Base-by-base conservation (phyloP, 2,888 invertebrate genomes). In the Melinaea marsaeus region DNA sequence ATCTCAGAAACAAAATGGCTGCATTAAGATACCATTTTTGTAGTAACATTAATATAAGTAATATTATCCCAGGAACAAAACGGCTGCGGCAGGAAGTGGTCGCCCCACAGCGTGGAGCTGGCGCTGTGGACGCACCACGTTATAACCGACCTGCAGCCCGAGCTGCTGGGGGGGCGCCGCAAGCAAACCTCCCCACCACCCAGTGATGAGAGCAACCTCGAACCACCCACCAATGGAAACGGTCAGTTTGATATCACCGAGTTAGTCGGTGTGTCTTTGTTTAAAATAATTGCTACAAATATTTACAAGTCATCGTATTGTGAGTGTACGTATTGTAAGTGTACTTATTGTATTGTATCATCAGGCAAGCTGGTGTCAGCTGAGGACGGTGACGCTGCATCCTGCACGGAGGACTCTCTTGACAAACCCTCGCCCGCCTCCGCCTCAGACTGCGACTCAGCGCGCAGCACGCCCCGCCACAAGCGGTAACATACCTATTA, bases 121-220 rank as follows among this genome's bases (percentile, higher is more conserved):
- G 96, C 98, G 55, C 85, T 98, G 76, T 98, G 98, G 98, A 96
- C 98, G 63, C 97, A 98, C 87, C 95, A 95, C 83, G 94, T 97
- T 63, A 94, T 97, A 70, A 94, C 95, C 67, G 97, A 97, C 76
- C 83, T 96, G 74, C 95, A 95, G 84, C 97, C 97, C 46, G 95
- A 96, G 77, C 86, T 98, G 69, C 92, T 98, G 71, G 95, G 96
- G 94, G 94, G 75, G 94, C 22, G 51, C 32, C 51, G 32, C 22
- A 6, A 6, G 42, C 48, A 13, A 5, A 86, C 90, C 71, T 86
- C 92, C 69, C 89, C 92, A 34, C 85, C 92, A 68, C 92, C 92
- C 68, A 92, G 92, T 58, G 96, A 96, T 80, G 96, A 96, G 83
- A 96, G 96, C 79, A 95, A 95, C 84, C 93, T 94, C 71, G 96